Conservation (phyloP, 2,113 vertebrate species). For the Lophochroa leadbeateri region DNA sequence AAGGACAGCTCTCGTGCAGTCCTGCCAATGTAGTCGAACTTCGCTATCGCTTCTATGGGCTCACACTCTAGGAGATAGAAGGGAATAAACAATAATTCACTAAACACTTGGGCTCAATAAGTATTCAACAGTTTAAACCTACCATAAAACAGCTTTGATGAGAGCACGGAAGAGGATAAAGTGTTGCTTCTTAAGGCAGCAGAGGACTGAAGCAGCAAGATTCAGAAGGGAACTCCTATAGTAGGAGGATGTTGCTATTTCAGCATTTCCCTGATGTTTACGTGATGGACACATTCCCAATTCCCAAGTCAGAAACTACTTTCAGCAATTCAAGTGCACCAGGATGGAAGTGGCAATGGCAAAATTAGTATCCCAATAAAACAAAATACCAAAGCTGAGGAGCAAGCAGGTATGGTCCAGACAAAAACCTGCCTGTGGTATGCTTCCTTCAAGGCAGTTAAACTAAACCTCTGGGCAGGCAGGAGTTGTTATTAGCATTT, state of each 20-base stretch:
- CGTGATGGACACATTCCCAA: fast-evolving
- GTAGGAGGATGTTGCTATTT: not conserved
- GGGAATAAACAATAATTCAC: not conserved
- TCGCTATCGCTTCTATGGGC: constrained; percentile 91
- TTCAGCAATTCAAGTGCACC: not conserved
- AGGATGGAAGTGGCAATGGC: not conserved
- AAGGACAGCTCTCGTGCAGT: constrained; percentile 91
- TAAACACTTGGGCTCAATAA: not conserved
- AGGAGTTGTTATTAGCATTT: not conserved
- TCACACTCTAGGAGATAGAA: constrained; percentile 86
- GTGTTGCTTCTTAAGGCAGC: not conserved
- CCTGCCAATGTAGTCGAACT: constrained; percentile 92
- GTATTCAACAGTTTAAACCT: not conserved
- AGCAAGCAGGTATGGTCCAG: not conserved
- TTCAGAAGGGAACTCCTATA: not conserved
- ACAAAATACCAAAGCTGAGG: not conserved
- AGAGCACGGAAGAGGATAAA: not conserved
- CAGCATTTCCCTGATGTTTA: not conserved
- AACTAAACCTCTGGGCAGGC: not conserved
- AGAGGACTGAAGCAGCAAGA: not conserved
- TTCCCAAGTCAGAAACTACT: not conserved
- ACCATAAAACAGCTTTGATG: fast-evolving
- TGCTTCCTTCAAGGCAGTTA: not conserved
- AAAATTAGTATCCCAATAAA: not conserved
- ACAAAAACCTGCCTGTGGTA: not conserved